Percentiles rank a stretch among this genome's conserved stretches.
Evolutionary conservation across 2,113 vertebrate genomes (phyloP).

Genomic region (Amia ocellicauda): DNA sequence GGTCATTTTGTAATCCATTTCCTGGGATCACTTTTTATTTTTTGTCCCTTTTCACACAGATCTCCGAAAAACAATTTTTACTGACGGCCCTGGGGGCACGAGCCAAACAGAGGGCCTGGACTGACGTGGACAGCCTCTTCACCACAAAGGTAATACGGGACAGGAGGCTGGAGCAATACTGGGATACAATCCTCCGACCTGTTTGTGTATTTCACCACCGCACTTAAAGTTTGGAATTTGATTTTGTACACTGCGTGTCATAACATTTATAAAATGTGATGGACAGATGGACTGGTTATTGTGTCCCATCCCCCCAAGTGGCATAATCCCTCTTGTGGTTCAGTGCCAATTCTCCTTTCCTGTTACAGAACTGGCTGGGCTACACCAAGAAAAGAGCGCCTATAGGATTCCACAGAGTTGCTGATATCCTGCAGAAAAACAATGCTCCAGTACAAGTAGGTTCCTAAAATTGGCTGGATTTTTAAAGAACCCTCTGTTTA

Average conservation of each 20-base stretch:
- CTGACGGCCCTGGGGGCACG: conserved; percentile 85
- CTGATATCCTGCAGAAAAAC: conserved; percentile 90
- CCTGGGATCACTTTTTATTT: conserved; percentile 7
- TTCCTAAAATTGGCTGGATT: background rate
- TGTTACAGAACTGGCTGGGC: conserved; percentile 81
- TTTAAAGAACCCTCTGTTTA: too few relatives aligned
- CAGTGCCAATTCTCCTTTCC: too few relatives aligned
- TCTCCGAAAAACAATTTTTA: conserved; percentile 90
- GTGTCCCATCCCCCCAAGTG: too few relatives aligned
- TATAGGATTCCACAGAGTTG: conserved; percentile 84
- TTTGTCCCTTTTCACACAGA: conserved; percentile 59
- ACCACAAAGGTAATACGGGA: conserved; percentile 79
- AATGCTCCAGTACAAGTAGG: conserved; percentile 81
- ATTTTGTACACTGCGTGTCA: too few relatives aligned
- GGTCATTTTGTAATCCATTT: too few relatives aligned
- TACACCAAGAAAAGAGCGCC: conserved; percentile 88
- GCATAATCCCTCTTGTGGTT: too few relatives aligned
- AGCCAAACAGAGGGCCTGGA: conserved; percentile 86
- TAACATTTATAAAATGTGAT: too few relatives aligned
- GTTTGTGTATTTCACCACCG: too few relatives aligned
- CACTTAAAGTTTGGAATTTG: too few relatives aligned
- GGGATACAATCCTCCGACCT: too few relatives aligned
- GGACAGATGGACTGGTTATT: too few relatives aligned
- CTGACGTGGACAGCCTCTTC: conserved; percentile 87
- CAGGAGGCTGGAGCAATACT: too few relatives aligned